Conservation (phyloP, 2,797 vertebrate genomes). For the Tapirus indicus region DNA sequence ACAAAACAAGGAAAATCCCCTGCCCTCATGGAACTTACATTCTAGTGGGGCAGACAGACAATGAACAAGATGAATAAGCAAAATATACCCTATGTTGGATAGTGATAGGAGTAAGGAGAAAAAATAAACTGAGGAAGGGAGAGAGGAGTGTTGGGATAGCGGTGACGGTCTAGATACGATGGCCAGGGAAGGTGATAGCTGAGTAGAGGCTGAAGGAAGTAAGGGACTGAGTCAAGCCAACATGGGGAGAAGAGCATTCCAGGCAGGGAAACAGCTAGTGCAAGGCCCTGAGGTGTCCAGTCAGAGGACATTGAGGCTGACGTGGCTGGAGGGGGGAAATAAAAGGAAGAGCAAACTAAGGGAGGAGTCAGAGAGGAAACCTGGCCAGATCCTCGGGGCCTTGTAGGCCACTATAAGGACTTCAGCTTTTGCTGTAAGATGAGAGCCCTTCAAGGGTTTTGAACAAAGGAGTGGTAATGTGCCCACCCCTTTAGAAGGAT, state of each 20-base stretch:
- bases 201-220: not conserved
- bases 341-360: not conserved
- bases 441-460: not conserved
- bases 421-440: not conserved
- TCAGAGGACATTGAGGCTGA: not conserved
- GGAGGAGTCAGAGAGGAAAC: not conserved
- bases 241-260: not conserved
- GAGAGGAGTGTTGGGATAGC: not conserved
- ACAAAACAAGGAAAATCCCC: not conserved
- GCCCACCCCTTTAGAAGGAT: not conserved
- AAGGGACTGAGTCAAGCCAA: fast-evolving
- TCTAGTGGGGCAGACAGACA: not conserved
- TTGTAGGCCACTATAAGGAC: not conserved
- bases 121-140: not conserved
- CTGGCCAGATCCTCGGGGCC: fast-evolving
- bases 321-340: not conserved
- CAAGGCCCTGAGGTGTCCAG: not conserved
- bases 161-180: fast-evolving
- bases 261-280: not conserved
- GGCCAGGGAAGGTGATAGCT: not conserved
- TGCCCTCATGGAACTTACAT: not conserved
- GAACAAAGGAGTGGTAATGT: not conserved
- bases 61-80: not conserved
- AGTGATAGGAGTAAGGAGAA: not conserved
- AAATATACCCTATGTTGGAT: not conserved